Conservation (phyloP, 2,888 invertebrate genomes). For the Acrobasis suavella region DNA sequence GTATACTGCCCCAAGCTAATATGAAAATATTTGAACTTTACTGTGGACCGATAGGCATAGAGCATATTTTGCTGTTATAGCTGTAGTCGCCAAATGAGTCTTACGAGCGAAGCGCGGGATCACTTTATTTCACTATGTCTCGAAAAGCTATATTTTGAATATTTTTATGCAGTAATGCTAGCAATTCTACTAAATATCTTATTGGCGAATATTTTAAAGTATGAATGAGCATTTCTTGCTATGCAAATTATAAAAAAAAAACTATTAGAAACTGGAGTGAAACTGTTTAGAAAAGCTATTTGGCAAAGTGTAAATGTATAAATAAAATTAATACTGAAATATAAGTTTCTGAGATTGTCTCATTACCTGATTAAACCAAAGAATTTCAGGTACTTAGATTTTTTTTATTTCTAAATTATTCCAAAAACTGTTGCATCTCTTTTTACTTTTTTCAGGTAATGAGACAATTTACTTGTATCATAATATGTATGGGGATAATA, state of each 20-base stretch:
- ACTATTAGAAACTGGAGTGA: slow-evolving; percentile 64
- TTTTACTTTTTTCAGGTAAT: slow-evolving; percentile 48
- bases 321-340: slow-evolving; percentile 69
- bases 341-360: slow-evolving; percentile 57
- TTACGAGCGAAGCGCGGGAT: background rate
- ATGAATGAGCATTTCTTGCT: slow-evolving; percentile 45
- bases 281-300: slow-evolving; percentile 67
- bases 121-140: slow-evolving; percentile 2
- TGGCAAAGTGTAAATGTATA: slow-evolving; percentile 70
- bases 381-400: background rate
- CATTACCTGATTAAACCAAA: slow-evolving; percentile 46
- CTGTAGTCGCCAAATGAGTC: background rate
- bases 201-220: slow-evolving; percentile 17
- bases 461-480: slow-evolving; percentile 60
- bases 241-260: slow-evolving; percentile 60
- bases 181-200: slow-evolving; percentile 16
- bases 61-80: slow-evolving; percentile 7
- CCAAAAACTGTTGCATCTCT: background rate
- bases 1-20: too few relatives aligned
- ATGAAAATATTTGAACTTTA: background rate
- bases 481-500: slow-evolving; percentile 61
- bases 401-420: slow-evolving; percentile 5
- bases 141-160: slow-evolving; percentile 36
- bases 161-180: slow-evolving; percentile 34
- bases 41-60: background rate